Evolutionary conservation across 2,113 vertebrate species (phyloP).

Genomic region (Gila orcuttii): DNA sequence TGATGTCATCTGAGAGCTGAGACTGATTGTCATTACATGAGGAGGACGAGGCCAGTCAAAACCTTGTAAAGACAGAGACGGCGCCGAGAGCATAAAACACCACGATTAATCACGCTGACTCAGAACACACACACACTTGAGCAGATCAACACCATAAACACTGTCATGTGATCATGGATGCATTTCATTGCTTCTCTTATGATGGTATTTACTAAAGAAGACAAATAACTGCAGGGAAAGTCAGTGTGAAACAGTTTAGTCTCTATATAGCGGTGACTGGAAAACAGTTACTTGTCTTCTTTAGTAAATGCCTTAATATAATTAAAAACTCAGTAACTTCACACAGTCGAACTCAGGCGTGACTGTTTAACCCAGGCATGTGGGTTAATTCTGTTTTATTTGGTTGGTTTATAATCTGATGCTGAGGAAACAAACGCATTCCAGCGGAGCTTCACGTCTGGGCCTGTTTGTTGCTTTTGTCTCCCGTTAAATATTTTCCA

Average conservation of each 20-base stretch:
- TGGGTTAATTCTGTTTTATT: not conserved
- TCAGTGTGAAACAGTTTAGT: not conserved
- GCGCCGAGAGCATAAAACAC: constrained; percentile 31
- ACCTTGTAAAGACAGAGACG: constrained; percentile 40
- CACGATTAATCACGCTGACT: constrained; percentile 33
- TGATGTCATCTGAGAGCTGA: constrained; percentile 25
- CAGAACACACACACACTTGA: constrained; percentile 13
- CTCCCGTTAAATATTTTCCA: not conserved
- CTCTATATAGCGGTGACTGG: no score
- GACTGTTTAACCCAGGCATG: not conserved
- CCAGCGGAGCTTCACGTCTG: not conserved
- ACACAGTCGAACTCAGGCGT: not conserved
- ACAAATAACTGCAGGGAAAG: not conserved
- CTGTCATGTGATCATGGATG: not conserved
- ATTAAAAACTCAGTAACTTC: no score
- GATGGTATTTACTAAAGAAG: not conserved
- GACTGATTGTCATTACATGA: not conserved
- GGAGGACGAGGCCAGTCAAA: not conserved
- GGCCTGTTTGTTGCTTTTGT: constrained; percentile 6
- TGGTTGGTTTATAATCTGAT: not conserved
- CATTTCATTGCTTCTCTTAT: not conserved
- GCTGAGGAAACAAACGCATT: not conserved
- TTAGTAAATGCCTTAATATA: no score
- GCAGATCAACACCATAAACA: not conserved
- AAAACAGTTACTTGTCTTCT: no score